A percentile compares a stretch with the other conserved stretches of the same genome.
These are phyloP conservation scores for Siniperca obscura DNA, from an alignment of 2,797 vertebrate species.

Conservation along the genomic window DNA sequence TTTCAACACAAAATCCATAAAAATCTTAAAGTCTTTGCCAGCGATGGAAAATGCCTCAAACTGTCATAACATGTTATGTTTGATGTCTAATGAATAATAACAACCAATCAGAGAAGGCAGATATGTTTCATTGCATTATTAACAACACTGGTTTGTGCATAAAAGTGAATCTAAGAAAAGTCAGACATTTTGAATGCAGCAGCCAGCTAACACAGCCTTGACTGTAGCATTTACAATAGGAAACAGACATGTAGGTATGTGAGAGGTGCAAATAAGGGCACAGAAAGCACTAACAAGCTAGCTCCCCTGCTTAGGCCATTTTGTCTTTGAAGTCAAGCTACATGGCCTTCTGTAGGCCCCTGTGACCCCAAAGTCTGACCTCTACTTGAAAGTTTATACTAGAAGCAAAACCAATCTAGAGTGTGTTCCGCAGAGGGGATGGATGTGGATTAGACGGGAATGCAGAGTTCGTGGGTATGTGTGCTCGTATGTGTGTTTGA, in stretches of 20 bases:
- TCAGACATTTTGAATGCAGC: background rate
- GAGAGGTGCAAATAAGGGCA: conserved; percentile 31
- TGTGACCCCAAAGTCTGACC: conserved; percentile 68
- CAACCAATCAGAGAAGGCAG: background rate
- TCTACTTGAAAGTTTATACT: conserved; percentile 69
- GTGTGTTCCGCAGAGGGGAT: conserved; percentile 50
- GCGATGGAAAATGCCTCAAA: background rate
- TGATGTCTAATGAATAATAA: background rate
- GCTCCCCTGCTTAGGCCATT: conserved; percentile 13
- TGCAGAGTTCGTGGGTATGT: conserved; percentile 31
- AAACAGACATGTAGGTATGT: conserved; percentile 36
- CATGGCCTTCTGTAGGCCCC: conserved; percentile 50
- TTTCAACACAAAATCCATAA: conserved; percentile 5
- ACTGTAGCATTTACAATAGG: conserved; percentile 27
- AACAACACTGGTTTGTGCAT: background rate
- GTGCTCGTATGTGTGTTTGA: conserved; percentile 16
- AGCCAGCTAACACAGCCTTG: background rate
- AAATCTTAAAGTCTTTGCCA: background rate
- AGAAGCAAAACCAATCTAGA: conserved; percentile 61
- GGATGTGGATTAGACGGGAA: conserved; percentile 70
- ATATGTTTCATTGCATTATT: conserved; percentile 2
- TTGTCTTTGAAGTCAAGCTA: conserved; percentile 64
- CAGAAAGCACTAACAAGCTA: conserved; percentile 22
- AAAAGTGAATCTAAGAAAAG: background rate
- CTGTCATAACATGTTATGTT: background rate